A percentile compares a stretch with the other conserved stretches of the same genome.
Evolutionary conservation across 2,113 vertebrate species (phyloP).

Genomic region (Tinamus guttatus): DNA sequence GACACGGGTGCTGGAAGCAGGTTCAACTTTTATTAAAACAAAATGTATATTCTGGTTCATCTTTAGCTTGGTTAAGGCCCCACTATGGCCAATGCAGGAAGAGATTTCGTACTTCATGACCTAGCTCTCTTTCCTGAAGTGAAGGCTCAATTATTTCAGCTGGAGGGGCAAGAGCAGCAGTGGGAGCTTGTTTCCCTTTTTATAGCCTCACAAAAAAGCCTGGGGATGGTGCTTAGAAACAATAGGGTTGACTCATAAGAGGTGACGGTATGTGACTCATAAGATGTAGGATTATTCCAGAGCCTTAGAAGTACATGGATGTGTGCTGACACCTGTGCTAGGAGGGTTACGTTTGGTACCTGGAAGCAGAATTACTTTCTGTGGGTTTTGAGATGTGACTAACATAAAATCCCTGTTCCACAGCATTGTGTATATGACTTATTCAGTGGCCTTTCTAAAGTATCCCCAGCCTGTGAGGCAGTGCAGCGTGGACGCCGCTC

Average conservation of each 20-base stretch:
- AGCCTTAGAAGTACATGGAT: not conserved
- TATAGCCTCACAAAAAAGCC: not conserved
- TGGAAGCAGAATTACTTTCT: not conserved
- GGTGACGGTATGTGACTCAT: conserved; percentile 28
- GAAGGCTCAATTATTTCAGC: not conserved
- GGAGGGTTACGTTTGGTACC: not conserved
- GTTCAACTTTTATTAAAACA: not conserved
- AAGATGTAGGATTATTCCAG: not conserved
- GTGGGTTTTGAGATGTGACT: not conserved
- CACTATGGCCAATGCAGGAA: not conserved
- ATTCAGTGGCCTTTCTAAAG: not conserved
- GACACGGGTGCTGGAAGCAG: not conserved
- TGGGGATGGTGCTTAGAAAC: conserved; percentile 15
- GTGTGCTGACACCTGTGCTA: not conserved
- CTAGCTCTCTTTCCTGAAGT: not conserved
- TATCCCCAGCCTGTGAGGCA: not conserved
- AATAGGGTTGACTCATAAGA: conserved; percentile 31
- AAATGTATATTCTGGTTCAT: not conserved
- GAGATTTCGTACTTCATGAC: not conserved
- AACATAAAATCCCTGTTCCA: not conserved
- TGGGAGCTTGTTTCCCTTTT: conserved; percentile 18
- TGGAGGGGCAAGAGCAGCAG: not conserved
- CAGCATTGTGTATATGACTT: accelerated
- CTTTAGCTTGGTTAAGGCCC: not conserved
- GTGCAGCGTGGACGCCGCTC: not conserved